Evolutionary conservation across 2,888 invertebrate genomes (phyloP), one percentile per base, ranked within the genome.

Genomic region (Rhagium mordax): DNA sequence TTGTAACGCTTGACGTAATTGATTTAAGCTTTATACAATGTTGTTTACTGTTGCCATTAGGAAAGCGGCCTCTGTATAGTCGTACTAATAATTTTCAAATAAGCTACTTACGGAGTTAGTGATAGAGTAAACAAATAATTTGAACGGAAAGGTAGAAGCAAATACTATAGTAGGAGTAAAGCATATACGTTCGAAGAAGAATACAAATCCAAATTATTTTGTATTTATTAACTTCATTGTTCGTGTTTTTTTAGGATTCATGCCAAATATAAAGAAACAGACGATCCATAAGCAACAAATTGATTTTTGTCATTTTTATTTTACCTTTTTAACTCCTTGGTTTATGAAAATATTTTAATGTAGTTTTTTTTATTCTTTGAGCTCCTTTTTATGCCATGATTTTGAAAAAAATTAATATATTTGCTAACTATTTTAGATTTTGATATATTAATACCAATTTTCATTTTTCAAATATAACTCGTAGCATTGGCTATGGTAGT

Each of bases 81-180:
- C 16, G 18, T 59, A 59, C 59, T 59, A 59, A 59, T 29, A 29
- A 33, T 18, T 29, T 27, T 59, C 59, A 18, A 59, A 59, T 59
- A 33, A 15, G 59, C 59, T 29, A 59, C 59, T 29, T 59, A 24
- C 29, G 16, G 7, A 16, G 33, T 24, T 59, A 24, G 29, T 59
- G 59, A 59, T 33, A 15, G 33, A 16, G 59, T 33, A 59, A 59
- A 59, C 55, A 55, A 13, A 21, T n/a, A 8, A 16, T 24, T 5
- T 21, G 13, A 24, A 24, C 55, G 24, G 55, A 51, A 2, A 51
- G 41, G n/a, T 41, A 41, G 5, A 41, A 3, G n/a, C n/a, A 41
- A 41, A n/a, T 5, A 5, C 13, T 1, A 13, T 4, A 41, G 3
- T 41, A n/a, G 13, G 3, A 4, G 41, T 41, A n/a, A n/a, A 6